Percentiles rank a stretch among this genome's conserved stretches.
These are phyloP conservation scores for Ecliptopera silaceata DNA, from an alignment of 2,888 invertebrate genomes.

Conservation along the genomic window DNA sequence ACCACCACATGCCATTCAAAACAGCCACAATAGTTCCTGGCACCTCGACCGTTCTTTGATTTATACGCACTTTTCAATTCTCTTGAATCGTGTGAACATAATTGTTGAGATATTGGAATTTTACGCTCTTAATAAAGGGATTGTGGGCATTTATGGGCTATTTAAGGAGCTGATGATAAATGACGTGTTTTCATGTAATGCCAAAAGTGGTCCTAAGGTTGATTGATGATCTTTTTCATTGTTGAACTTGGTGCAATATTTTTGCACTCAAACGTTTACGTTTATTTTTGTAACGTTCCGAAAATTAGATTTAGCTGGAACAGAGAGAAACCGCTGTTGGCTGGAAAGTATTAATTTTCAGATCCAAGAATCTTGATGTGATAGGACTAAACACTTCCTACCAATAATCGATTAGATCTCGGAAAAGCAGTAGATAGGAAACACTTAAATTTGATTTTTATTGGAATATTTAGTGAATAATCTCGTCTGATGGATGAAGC, in stretches of 20 bases:
- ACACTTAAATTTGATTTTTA: too few species aligned
- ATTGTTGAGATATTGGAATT: conserved; percentile 46
- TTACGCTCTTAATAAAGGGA: conserved; percentile 65
- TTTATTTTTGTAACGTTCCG: background rate
- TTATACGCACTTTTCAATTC: conserved; percentile 61
- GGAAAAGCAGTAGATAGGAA: too few species aligned
- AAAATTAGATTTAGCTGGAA: too few species aligned
- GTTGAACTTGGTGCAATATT: conserved; percentile 29
- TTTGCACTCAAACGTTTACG: background rate
- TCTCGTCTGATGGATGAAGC: too few species aligned
- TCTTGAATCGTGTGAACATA: conserved; percentile 64
- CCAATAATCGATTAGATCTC: too few species aligned
- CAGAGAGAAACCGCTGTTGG: too few species aligned
- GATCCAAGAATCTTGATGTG: too few species aligned
- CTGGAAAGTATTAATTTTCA: too few species aligned
- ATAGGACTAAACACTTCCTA: too few species aligned
- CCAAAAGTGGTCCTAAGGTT: conserved; percentile 41
- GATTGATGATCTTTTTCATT: conserved; percentile 50
- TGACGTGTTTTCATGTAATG: conserved; percentile 56
- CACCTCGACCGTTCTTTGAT: conserved; percentile 70
- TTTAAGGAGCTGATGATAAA: conserved; percentile 68
- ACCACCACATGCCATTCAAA: conserved; percentile 62
- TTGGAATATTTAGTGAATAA: too few species aligned
- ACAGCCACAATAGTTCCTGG: conserved; percentile 69
- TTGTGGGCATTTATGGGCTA: conserved; percentile 78